A percentile compares a stretch with the other conserved stretches of the same genome.
These are phyloP conservation scores for Prinia subflava DNA, from an alignment of 2,113 vertebrate species.

Conservation along the genomic window DNA sequence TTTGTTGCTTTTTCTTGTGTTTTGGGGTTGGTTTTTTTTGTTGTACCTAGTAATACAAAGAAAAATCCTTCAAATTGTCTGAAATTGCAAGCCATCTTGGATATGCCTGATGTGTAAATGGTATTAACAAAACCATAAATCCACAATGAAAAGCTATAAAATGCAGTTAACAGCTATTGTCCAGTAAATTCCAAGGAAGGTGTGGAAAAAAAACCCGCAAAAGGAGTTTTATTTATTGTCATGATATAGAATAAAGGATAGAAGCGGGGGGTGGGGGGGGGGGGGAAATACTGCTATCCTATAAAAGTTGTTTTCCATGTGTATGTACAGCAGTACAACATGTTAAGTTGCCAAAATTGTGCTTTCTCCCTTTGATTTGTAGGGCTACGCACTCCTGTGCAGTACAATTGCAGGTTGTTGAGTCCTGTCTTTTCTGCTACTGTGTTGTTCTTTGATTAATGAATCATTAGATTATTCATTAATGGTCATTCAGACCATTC, in stretches of 20 bases:
- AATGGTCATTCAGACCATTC: background rate
- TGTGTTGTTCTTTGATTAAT: background rate
- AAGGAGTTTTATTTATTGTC: background rate
- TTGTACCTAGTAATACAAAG: background rate
- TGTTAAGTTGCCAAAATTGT: background rate
- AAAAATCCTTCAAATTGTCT: background rate
- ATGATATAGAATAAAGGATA: background rate
- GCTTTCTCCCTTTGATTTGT: background rate
- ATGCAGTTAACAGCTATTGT: background rate
- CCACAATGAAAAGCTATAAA: background rate
- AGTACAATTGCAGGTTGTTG: background rate
- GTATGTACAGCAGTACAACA: fast-evolving
- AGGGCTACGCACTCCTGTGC: background rate
- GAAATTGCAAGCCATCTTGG: background rate
- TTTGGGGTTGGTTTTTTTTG: background rate
- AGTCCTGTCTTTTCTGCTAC: background rate
- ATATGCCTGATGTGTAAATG: background rate
- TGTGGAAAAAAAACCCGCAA: background rate
- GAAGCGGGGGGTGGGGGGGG: fast-evolving
- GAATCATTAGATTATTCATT: background rate
- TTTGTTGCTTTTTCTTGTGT: background rate
- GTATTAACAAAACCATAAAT: background rate
- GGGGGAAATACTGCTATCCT: fast-evolving
- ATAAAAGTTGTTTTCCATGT: background rate
- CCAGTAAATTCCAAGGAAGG: background rate